Percentiles rank a stretch among this genome's conserved stretches.
These are phyloP conservation scores for Cossypha dichroa DNA, from an alignment of 2,797 vertebrate genomes.

Conservation along the genomic window DNA sequence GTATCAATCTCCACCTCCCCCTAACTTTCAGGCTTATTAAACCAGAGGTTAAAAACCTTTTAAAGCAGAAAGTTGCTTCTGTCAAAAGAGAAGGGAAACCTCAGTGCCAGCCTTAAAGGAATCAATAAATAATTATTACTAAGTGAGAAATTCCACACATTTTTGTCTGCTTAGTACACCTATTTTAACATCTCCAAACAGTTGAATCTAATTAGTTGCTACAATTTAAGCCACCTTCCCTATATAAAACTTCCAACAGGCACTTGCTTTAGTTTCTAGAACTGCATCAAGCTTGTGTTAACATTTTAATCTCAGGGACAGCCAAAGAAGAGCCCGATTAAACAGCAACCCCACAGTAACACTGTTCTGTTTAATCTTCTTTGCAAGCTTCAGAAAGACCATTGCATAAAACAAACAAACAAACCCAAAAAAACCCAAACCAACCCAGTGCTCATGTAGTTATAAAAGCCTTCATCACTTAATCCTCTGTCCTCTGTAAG, in stretches of 20 bases:
- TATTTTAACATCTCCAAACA: neutral
- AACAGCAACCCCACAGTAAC: constrained; percentile 11
- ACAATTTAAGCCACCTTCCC: neutral
- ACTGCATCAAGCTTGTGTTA: neutral
- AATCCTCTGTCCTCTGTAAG: constrained; percentile 28
- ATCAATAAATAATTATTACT: constrained; percentile 31
- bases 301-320: constrained; percentile 5
- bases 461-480: constrained; percentile 23
- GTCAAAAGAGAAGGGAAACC: constrained; percentile 27
- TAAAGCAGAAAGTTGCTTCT: constrained; percentile 4
- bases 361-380: constrained; percentile 10
- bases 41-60: neutral
- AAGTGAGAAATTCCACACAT: constrained; percentile 45
- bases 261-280: neutral
- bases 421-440: neutral
- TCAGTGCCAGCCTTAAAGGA: neutral
- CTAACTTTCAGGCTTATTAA: constrained; percentile 13
- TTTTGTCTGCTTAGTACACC: neutral
- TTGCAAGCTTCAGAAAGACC: constrained; percentile 16
- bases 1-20: neutral
- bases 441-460: neutral
- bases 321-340: constrained; percentile 45
- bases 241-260: neutral
- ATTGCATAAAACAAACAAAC: neutral
- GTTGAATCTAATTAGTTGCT: neutral